A percentile compares a stretch with the other conserved stretches of the same genome.
Conservation (phyloP, 2,888 invertebrate genomes). For the Nasonia oneida region DNA sequence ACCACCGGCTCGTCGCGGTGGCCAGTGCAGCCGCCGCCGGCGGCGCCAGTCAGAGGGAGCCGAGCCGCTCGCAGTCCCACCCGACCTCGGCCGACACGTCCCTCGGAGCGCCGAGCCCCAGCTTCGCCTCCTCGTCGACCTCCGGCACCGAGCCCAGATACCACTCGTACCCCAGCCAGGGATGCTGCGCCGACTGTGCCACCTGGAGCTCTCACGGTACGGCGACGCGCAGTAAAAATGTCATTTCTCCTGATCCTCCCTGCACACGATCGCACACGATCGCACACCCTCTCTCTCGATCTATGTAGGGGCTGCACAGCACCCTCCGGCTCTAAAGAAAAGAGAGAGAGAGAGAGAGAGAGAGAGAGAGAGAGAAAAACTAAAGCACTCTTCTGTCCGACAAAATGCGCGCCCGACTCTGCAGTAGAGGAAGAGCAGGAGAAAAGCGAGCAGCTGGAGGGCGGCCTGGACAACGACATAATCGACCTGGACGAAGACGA, state of each 20-base stretch:
- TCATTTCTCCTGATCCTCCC: no score
- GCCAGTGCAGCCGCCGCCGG: constrained; percentile 63
- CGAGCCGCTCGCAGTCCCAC: constrained; percentile 49
- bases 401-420: not conserved
- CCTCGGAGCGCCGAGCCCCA: constrained; percentile 58
- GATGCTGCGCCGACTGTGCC: constrained; percentile 77
- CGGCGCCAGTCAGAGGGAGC: constrained; percentile 62
- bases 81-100: constrained; percentile 65
- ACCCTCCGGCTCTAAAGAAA: no score
- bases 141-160: constrained; percentile 73
- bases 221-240: no score
- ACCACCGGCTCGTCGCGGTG: constrained; percentile 47
- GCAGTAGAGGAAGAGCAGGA: constrained; percentile 48
- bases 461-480: constrained; percentile 49
- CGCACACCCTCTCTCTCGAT: not conserved
- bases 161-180: constrained; percentile 74
- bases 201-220: constrained; percentile 77
- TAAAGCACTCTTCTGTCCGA: not conserved
- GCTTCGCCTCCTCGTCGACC: constrained; percentile 71
- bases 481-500: constrained; percentile 41
- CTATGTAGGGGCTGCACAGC: no score
- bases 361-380: not conserved
- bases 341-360: no score
- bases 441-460: constrained; percentile 48
- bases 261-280: not conserved